These are phyloP conservation scores for Microplitis manilae DNA, from an alignment of 2,888 invertebrate genomes.

Conservation along the genomic window DNA sequence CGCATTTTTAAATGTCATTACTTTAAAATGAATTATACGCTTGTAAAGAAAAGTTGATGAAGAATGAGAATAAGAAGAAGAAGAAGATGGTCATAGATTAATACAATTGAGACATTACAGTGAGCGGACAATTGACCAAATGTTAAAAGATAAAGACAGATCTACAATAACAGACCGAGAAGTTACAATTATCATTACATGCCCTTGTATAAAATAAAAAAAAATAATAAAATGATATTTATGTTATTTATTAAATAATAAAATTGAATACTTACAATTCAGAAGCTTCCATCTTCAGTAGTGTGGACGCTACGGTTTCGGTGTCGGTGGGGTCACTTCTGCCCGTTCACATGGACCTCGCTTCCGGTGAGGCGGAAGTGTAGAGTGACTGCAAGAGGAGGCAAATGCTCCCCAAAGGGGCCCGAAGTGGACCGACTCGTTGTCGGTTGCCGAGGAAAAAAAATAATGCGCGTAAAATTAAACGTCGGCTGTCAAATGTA, in stretches of 20 bases:
- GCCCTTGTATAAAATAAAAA: conserved; percentile 6
- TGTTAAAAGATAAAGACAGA: background rate
- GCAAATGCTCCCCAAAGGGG: conserved; percentile 39
- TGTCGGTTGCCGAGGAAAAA: conserved; percentile 4
- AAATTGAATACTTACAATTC: conserved; percentile 65
- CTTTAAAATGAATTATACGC: background rate
- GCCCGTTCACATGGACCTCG: conserved; percentile 64
- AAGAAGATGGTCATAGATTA: background rate
- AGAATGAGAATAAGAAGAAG: background rate
- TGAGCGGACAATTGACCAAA: background rate
- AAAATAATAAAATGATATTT: background rate
- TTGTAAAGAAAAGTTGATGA: background rate
- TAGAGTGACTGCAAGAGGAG: conserved; percentile 53
- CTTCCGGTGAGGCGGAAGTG: conserved; percentile 74
- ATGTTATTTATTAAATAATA: conserved; percentile 13
- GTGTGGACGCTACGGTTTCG: conserved; percentile 34
- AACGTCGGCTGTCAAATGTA: background rate
- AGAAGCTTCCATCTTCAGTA: conserved; percentile 65
- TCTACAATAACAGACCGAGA: background rate
- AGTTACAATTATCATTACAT: background rate
- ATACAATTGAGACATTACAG: background rate
- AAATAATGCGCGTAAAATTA: conserved; percentile 7
- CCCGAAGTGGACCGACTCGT: conserved; percentile 13
- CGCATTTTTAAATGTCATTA: conserved; percentile 8
- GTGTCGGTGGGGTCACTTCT: conserved; percentile 50